Percentiles rank a stretch among this genome's conserved stretches.
Evolutionary conservation across 2,888 invertebrate species (phyloP).

Genomic region (Lumbricus terrestris): DNA sequence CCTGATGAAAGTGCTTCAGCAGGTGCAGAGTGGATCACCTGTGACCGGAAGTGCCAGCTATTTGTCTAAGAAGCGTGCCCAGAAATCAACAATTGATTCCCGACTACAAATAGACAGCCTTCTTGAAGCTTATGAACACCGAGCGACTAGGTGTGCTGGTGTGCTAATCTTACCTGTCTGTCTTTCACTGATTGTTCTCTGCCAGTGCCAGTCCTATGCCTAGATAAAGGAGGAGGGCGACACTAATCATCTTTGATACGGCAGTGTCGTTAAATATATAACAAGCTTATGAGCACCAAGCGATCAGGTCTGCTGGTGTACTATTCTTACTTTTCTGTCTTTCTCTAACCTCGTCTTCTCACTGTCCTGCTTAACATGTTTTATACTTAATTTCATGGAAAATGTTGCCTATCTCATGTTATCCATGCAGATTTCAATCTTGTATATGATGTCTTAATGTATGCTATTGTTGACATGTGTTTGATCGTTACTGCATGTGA

Average conservation of each 20-base stretch:
- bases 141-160: slow-evolving; percentile 21
- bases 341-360: background rate
- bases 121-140: slow-evolving; percentile 22
- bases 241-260: too few species aligned
- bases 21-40: background rate
- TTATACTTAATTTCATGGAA: too few species aligned
- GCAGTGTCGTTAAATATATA: too few species aligned
- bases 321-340: background rate
- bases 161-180: background rate
- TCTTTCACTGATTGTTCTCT: too few species aligned
- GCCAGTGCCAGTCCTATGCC: too few species aligned
- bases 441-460: too few species aligned
- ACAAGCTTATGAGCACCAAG: slow-evolving; percentile 23
- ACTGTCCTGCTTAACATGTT: too few species aligned
- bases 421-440: background rate
- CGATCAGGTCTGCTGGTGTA: slow-evolving; percentile 20
- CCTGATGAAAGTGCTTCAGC: slow-evolving; percentile 27
- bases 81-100: background rate
- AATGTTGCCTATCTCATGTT: background rate
- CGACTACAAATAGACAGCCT: slow-evolving; percentile 6
- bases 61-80: slow-evolving; percentile 4
- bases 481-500: background rate
- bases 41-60: slow-evolving; percentile 26
- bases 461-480: background rate
- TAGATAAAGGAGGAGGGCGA: too few species aligned